A percentile compares a stretch with the other conserved stretches of the same genome.
phyloP scores from a whole-genome alignment of 2,797 vertebrate genomes.

The Margarornis squamiger region DNA sequence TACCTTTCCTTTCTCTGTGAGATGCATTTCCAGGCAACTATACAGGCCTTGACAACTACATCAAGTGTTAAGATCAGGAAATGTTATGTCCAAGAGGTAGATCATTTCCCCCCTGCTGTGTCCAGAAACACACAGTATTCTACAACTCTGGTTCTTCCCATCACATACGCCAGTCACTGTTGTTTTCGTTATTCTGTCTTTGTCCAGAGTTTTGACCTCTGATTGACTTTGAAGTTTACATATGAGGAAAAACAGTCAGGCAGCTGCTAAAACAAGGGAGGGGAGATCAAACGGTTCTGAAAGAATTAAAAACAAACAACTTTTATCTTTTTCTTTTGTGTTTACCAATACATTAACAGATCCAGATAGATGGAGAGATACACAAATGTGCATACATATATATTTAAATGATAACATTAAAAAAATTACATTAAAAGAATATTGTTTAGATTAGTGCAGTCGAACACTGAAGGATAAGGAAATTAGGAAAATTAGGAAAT shows the following conservation, averaged over 20 bases:
- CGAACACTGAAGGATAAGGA: background rate
- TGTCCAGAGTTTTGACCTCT: slow-evolving; percentile 58
- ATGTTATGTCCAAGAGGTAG: background rate
- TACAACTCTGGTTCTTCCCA: slow-evolving; percentile 2
- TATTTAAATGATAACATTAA: background rate
- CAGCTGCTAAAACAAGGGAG: slow-evolving; percentile 65
- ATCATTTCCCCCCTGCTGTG: background rate
- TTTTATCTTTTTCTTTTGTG: slow-evolving; percentile 59
- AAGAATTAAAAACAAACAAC: slow-evolving; percentile 67
- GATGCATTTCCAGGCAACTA: background rate
- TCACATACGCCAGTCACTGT: background rate
- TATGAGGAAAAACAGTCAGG: slow-evolving; percentile 51
- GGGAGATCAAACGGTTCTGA: slow-evolving; percentile 45
- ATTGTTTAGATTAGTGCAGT: slow-evolving; percentile 17
- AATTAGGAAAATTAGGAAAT: slow-evolving; percentile 63
- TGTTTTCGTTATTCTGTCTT: slow-evolving; percentile 36
- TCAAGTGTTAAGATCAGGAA: background rate
- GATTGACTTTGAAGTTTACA: slow-evolving; percentile 69
- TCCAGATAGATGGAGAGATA: slow-evolving; percentile 30
- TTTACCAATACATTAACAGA: slow-evolving; percentile 59
- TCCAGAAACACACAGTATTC: background rate
- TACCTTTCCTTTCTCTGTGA: background rate
- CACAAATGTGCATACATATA: background rate
- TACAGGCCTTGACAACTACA: background rate
- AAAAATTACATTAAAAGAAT: background rate